Conservation (phyloP, 2,113 vertebrate species). For the Onychostoma macrolepis region DNA sequence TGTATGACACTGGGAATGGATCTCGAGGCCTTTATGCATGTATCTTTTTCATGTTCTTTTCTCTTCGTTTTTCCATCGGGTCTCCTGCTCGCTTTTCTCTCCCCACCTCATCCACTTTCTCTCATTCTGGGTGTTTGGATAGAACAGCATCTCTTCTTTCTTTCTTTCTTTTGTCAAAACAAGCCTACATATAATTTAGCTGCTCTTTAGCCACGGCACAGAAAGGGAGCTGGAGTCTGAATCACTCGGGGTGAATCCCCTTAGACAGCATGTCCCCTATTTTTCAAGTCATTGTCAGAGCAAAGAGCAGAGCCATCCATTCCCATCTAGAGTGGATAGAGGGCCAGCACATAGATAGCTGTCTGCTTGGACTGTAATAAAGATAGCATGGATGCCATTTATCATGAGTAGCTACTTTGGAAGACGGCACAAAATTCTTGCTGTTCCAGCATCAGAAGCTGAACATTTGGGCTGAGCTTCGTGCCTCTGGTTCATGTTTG, state of each 20-base stretch:
- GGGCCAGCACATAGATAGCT: conserved; percentile 22
- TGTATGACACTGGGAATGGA: not conserved
- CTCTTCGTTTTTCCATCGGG: not conserved
- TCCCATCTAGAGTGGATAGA: conserved; percentile 31
- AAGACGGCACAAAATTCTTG: conserved; percentile 7
- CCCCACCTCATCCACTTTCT: conserved; percentile 16
- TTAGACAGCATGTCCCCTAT: conserved; percentile 49
- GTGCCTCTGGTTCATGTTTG: conserved; percentile 11
- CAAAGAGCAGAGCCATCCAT: conserved; percentile 45
- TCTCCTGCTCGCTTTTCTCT: not conserved
- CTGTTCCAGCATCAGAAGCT: conserved; percentile 20
- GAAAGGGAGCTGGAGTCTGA: not conserved
- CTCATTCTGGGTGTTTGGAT: conserved; percentile 26
- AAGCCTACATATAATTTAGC: conserved; percentile 37
- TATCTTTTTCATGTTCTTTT: conserved; percentile 3
- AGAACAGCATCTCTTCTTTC: not conserved
- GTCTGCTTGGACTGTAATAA: conserved; percentile 22
- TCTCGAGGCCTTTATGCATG: conserved; percentile 10
- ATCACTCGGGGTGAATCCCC: conserved; percentile 34
- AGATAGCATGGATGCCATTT: conserved; percentile 19
- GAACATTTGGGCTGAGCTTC: conserved; percentile 15
- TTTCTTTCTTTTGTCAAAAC: not conserved
- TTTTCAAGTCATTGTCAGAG: conserved; percentile 42
- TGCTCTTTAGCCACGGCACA: conserved; percentile 37
- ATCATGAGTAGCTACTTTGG: not conserved